Base-by-base conservation (phyloP, 2,888 invertebrate species). In the Ommatoiulus sabulosus region DNA sequence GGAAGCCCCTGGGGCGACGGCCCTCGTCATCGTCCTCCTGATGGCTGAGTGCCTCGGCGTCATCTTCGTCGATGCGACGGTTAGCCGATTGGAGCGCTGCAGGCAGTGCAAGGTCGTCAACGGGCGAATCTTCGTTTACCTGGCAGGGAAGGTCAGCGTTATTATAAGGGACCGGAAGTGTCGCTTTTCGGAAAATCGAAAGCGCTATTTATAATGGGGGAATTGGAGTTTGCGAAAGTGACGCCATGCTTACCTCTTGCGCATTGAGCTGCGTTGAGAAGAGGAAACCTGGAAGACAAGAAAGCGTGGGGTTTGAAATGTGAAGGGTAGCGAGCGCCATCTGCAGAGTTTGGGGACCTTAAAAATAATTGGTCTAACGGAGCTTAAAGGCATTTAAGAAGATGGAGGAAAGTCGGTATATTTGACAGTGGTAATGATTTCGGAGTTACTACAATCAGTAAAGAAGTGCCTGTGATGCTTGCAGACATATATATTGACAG, bases 1-100 rank as follows among this genome's bases (percentile, higher is more conserved):
- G n/a, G 20, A 88, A 52, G 35, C 88, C 88, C 5, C 86, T 43
- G 48, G 88, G 88, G 24, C 86, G 46, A 6, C 88, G 52, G 24
- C 44, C 86, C 7, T 88, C 88, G 24, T 86, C 48, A 12, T 88
- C 88, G 35, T 80, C 44, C 15, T 87, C 87, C 43, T 48, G 46
- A n/a, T 35, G 43, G 52, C 44, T 24, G 5, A 46, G 44, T 5
- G 87, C 6, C 35, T 35, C 35, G n/a, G 7, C 0, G 52, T 44
- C 20, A 15, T 86, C 44, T 8, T n/a, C 20, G 52, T 87, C 57
- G 3, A 52, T n/a, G 7, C 48, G 44, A 0, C 43, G 85, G 43
- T 85, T 44, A 4, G 72, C 72, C 10, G 46, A 44, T 20, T 85
- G 44, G 17, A 46, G n/a, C 85, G 85, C 85, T 7, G 44, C 43